These are phyloP conservation scores for Bagarius yarrelli DNA, from an alignment of 2,113 vertebrate genomes.

Conservation along the genomic window DNA sequence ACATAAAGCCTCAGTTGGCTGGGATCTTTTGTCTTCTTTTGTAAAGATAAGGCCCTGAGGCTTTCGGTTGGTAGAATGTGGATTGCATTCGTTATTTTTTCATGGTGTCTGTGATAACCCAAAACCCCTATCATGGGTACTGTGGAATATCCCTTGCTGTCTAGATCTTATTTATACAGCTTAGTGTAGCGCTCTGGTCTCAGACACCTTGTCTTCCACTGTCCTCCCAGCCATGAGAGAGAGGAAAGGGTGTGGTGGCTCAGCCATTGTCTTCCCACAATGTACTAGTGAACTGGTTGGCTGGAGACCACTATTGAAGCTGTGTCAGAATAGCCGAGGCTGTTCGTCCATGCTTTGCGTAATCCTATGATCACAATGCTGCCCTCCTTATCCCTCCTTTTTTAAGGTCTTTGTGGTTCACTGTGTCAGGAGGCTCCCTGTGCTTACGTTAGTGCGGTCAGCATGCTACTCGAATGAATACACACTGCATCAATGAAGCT, in stretches of 20 bases:
- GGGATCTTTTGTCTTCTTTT: constrained; percentile 4
- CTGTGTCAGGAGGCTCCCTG: constrained; percentile 41
- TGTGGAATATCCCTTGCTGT: constrained; percentile 30
- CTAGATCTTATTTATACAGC: constrained; percentile 57
- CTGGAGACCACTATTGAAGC: neutral
- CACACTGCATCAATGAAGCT: constrained; percentile 42
- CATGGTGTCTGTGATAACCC: constrained; percentile 40
- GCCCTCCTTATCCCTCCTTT: neutral
- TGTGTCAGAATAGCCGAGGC: constrained; percentile 23
- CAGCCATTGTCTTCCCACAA: constrained; percentile 34
- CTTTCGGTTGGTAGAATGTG: neutral
- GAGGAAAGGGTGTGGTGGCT: constrained; percentile 48
- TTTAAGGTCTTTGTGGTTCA: constrained; percentile 23
- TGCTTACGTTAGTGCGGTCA: constrained; percentile 23
- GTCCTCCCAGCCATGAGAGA: constrained; percentile 10
- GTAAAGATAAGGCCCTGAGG: neutral
- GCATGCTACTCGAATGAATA: constrained; percentile 15
- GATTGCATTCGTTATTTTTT: constrained; percentile 39
- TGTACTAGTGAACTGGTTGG: constrained; percentile 30
- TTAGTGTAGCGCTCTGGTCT: constrained; percentile 5
- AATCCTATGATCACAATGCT: constrained; percentile 21
- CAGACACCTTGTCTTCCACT: constrained; percentile 16
- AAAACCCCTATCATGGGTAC: constrained; percentile 5
- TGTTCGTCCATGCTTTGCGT: constrained; percentile 19
- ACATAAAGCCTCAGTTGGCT: neutral